Conservation (phyloP, 2,797 vertebrate genomes). For the Phalanger gymnotis region DNA sequence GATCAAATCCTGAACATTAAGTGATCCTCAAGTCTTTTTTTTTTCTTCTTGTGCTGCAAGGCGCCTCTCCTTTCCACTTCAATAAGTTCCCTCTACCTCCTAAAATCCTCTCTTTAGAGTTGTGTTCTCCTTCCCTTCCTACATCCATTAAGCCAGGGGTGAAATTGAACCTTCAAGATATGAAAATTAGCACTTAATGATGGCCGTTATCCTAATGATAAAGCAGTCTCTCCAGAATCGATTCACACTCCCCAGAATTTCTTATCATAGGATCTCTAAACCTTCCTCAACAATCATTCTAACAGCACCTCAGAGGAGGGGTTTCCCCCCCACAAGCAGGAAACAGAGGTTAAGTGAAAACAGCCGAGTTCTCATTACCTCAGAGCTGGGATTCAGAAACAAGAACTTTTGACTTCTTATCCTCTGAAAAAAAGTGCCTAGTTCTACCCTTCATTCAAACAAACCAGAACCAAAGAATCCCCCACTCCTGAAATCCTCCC, state of each 20-base stretch:
- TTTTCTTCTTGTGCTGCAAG: conserved; percentile 44
- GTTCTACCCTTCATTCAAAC: conserved; percentile 43
- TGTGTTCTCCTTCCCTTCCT: conserved; percentile 14
- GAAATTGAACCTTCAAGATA: conserved; percentile 61
- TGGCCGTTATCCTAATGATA: conserved; percentile 43
- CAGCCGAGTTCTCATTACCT: conserved; percentile 52
- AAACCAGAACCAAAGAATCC: conserved; percentile 57
- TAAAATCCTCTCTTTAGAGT: background rate
- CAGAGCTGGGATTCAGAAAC: conserved; percentile 52
- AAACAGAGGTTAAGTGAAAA: conserved; percentile 67
- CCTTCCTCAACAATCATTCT: conserved; percentile 32
- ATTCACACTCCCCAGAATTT: conserved; percentile 34
- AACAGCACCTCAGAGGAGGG: conserved; percentile 28
- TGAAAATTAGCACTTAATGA: conserved; percentile 54
- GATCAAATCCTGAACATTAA: conserved; percentile 25
- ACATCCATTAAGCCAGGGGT: conserved; percentile 47
- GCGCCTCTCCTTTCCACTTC: conserved; percentile 33
- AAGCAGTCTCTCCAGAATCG: background rate
- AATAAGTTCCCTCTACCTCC: conserved; percentile 33
- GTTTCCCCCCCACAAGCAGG: conserved; percentile 55
- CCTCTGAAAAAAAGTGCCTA: conserved; percentile 51
- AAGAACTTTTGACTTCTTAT: conserved; percentile 32
- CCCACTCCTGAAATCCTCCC: conserved; percentile 25
- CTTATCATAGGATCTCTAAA: conserved; percentile 51
- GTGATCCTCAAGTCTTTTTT: conserved; percentile 33